Evolutionary conservation across 2,888 invertebrate genomes (phyloP), one percentile per base, ranked within the genome.

Genomic region (Harpalus rufipes): DNA sequence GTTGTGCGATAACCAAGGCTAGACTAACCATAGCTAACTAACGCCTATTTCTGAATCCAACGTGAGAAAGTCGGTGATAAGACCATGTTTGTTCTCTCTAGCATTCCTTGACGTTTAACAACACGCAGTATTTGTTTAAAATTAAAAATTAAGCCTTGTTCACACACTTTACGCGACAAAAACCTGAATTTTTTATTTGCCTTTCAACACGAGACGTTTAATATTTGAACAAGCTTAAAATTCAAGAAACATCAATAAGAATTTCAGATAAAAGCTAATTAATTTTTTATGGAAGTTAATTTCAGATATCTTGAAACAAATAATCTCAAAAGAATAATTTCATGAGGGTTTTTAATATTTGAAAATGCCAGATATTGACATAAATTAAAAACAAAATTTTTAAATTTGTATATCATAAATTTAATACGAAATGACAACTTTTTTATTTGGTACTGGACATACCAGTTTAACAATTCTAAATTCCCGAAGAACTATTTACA

Each of bases 151-250:
- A 68, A 68, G 32, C 41, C 41, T 39, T 39, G 6, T 39, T 68
- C 68, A 41, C 68, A 68, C 39, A 39, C 39, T 16, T 63, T n/a
- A 41, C 39, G 25, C 32, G 1, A 68, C 32, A 32, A 39, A 68
- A 63, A 7, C 39, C n/a, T 68, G 21, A 21, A 68, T 68, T 68
- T 68, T 68, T 68, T 68, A 68, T 68, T 39, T 68, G 39, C 41
- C 6, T 39, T 68, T n/a, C 7, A 32, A 68, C 12, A 7, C 12
- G 18, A n/a, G 14, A 39, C 12, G 16, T 32, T 65, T 39, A 68
- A 68, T 68, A 39, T 68, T 68, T 68, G 5, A 68, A 68, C 41
- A 68, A 32, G 68, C 32, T 68, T 65, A 12, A 65, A 65, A 65
- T 65, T 65, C 65, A 65, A 63, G 18, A 63, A 10, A 12, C 63